Conservation (phyloP, 1,140 invertebrate genomes). For the Aradophagus sp. region DNA sequence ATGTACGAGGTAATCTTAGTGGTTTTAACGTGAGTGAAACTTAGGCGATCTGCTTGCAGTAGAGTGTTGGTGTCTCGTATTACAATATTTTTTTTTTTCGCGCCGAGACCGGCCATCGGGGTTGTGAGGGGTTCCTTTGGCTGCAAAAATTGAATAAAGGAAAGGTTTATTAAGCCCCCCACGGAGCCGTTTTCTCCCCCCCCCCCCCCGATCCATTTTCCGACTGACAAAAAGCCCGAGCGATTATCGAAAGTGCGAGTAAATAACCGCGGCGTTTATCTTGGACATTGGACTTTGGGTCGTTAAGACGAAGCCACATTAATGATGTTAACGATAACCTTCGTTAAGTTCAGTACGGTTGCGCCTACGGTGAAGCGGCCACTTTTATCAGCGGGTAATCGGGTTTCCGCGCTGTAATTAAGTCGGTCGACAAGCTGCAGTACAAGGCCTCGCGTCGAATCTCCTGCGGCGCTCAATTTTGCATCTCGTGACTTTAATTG, state of each 20-base stretch:
- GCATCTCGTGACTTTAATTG: conserved; percentile 38
- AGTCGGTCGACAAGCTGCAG: conserved; percentile 47
- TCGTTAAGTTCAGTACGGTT: conserved; percentile 40
- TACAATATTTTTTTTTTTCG: too few relatives aligned
- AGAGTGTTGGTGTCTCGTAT: too few relatives aligned
- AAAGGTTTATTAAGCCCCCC: background rate
- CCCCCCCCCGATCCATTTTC: conserved; percentile 2
- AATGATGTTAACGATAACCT: conserved; percentile 61
- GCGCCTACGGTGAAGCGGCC: conserved; percentile 40
- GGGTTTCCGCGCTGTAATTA: conserved; percentile 58
- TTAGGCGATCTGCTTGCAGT: too few relatives aligned
- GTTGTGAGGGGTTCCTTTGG: too few relatives aligned
- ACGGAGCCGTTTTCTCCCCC: background rate
- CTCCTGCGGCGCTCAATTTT: conserved; percentile 51
- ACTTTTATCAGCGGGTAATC: conserved; percentile 58
- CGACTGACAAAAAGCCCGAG: conserved; percentile 18
- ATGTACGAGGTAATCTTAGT: too few relatives aligned
- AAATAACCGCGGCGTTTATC: conserved; percentile 50
- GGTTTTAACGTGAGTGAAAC: too few relatives aligned
- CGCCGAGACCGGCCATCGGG: too few relatives aligned
- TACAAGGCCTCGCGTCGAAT: conserved; percentile 45
- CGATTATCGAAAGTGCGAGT: conserved; percentile 41
- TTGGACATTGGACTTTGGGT: conserved; percentile 43
- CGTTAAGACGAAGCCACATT: conserved; percentile 52
- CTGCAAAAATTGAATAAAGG: too few relatives aligned